Evolutionary conservation across 2,797 vertebrate species (phyloP).

Genomic region (Calcarius lapponicus): DNA sequence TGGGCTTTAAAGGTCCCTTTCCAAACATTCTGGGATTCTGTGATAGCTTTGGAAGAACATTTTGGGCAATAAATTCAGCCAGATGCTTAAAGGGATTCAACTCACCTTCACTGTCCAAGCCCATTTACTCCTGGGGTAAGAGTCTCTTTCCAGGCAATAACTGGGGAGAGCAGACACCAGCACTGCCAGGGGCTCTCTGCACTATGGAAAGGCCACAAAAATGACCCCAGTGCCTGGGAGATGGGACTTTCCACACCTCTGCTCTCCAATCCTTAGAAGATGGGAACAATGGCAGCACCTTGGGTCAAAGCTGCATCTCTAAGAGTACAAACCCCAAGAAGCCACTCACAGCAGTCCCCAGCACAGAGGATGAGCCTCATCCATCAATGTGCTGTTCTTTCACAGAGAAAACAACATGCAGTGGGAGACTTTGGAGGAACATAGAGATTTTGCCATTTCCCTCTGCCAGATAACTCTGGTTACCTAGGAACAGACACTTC

Average conservation of each 20-base stretch:
- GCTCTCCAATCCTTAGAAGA: background rate
- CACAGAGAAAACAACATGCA: background rate
- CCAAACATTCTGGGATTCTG: background rate
- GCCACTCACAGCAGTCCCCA: background rate
- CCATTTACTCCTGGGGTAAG: background rate
- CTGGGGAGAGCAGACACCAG: background rate
- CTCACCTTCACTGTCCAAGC: background rate
- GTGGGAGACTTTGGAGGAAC: conserved; percentile 21
- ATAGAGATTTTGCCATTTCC: background rate
- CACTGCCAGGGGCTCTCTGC: background rate
- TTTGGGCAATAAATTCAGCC: background rate
- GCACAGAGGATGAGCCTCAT: background rate
- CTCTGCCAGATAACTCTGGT: background rate
- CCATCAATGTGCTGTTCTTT: background rate
- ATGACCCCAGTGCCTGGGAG: background rate
- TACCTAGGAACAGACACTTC: conserved; percentile 57
- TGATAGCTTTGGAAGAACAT: background rate
- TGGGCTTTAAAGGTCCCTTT: background rate
- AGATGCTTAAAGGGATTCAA: background rate
- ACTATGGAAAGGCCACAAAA: background rate
- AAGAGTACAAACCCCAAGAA: background rate
- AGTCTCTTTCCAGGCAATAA: background rate
- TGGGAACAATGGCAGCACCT: background rate
- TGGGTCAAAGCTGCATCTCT: background rate
- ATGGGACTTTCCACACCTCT: background rate